phyloP scores from a whole-genome alignment of 2,797 vertebrate species.

The Tiaroga cobitis region DNA sequence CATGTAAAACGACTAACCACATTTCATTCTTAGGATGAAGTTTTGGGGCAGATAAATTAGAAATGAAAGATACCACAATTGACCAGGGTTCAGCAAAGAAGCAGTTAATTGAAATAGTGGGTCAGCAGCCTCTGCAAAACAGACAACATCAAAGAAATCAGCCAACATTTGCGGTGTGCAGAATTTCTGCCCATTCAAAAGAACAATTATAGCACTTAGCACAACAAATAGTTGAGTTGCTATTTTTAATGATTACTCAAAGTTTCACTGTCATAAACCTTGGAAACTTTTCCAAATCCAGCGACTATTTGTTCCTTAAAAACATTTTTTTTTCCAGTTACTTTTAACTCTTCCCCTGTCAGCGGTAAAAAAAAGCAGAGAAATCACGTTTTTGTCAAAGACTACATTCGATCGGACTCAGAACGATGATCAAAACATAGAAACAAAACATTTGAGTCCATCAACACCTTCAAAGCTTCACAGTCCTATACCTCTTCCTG shows the following conservation, averaged over 20 bases:
- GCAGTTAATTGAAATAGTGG: not conserved
- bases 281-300: not conserved
- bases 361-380: too few relatives aligned
- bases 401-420: too few relatives aligned
- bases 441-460: too few relatives aligned
- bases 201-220: not conserved
- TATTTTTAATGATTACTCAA: not conserved
- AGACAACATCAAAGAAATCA: not conserved
- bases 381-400: too few relatives aligned
- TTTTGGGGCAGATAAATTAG: not conserved
- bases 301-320: not conserved
- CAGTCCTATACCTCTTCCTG: too few relatives aligned
- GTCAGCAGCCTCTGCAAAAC: not conserved
- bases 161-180: not conserved
- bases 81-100: not conserved
- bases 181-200: not conserved
- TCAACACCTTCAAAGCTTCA: too few relatives aligned
- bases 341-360: not conserved
- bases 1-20: conserved; percentile 12
- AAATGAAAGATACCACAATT: not conserved
- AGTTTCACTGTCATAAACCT: not conserved
- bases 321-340: too few relatives aligned
- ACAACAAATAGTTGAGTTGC: not conserved
- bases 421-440: too few relatives aligned
- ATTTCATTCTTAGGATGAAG: conserved; percentile 17